Base-by-base conservation (phyloP, 1,140 invertebrate species). In the Wiebesia pumilae region DNA sequence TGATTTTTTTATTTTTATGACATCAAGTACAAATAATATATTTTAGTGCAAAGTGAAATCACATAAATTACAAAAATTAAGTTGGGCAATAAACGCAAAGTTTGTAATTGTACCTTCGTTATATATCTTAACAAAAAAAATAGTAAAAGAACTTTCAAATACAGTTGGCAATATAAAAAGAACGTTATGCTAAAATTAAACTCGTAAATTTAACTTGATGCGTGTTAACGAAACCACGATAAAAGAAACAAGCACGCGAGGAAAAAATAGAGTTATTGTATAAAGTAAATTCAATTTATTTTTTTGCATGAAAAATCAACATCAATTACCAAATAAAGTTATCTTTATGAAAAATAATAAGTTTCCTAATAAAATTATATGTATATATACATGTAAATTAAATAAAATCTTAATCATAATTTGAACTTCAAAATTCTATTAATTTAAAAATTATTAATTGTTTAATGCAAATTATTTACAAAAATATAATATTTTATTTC, bases 301-400 rank as follows among this genome's bases (percentile, higher is more conserved):
- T 84, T 84, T 84, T 84, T 73, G 83, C 86, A 77, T 84, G 86
- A 51, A 54, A 83, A 79, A 58, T 87, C 77, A 51, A 79, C 85
- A 83, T 95, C 96, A 96, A 69, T 69, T 40, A 33, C 6, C 6
- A 47, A 47, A 14, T 47, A 47, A 47, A 7, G 14, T 47, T 47
- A 7, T 47, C 43, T 47, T 14, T 47, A 14, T 7, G 43, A 47
- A 47, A 47, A 14, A 47, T 47, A 47, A 47, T 47, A 47, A 47
- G 43, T 47, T 47, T 47, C 14, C 6, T 47, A 47, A 47, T 47
- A 47, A 47, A 47, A 14, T 7, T 47, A 47, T 47, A 47, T 47
- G 14, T 6, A 47, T 14, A 47, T 47, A 7, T 47, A 47, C 14
- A 47, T 7, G 14, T 6, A 47, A 7, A 47, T 47, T 47, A 47